phyloP scores from a whole-genome alignment of 2,888 invertebrate genomes.

The Melieria crassipennis region DNA sequence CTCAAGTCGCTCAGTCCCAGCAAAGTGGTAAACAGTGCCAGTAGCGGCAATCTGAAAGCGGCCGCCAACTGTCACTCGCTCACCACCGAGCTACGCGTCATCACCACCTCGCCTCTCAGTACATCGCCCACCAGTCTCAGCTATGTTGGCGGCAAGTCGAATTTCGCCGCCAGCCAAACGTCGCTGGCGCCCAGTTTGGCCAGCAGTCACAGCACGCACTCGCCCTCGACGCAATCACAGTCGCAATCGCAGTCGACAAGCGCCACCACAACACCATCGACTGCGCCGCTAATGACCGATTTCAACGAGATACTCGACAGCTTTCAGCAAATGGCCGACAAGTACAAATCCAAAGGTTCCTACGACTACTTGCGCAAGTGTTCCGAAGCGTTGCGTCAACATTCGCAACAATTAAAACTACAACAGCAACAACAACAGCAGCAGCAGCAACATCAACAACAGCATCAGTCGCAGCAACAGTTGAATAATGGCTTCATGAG shows the following conservation, averaged over 20 bases:
- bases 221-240: conserved; percentile 43
- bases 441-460: conserved; percentile 43
- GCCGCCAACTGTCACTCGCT: conserved; percentile 40
- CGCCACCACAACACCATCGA: conserved; percentile 58
- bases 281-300: conserved; percentile 58
- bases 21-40: conserved; percentile 50
- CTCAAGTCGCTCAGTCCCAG: conserved; percentile 63
- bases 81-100: conserved; percentile 50
- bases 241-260: conserved; percentile 22
- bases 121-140: conserved; percentile 48
- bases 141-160: conserved; percentile 17
- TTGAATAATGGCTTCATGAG: conserved; percentile 49
- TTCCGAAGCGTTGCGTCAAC: conserved; percentile 64
- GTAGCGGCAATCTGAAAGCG: conserved; percentile 52
- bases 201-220: conserved; percentile 37
- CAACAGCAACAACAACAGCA: conserved; percentile 54
- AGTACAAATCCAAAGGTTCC: conserved; percentile 65
- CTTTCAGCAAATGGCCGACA: conserved; percentile 65
- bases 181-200: conserved; percentile 26
- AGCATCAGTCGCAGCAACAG: conserved; percentile 36
- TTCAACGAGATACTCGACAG: conserved; percentile 65
- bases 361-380: conserved; percentile 65
- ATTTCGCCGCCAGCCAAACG: conserved; percentile 41
- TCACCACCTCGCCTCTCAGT: conserved; percentile 52
- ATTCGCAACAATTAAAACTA: conserved; percentile 61